These are phyloP conservation scores for Acrobasis repandana DNA, from an alignment of 2,888 invertebrate species.

Conservation along the genomic window DNA sequence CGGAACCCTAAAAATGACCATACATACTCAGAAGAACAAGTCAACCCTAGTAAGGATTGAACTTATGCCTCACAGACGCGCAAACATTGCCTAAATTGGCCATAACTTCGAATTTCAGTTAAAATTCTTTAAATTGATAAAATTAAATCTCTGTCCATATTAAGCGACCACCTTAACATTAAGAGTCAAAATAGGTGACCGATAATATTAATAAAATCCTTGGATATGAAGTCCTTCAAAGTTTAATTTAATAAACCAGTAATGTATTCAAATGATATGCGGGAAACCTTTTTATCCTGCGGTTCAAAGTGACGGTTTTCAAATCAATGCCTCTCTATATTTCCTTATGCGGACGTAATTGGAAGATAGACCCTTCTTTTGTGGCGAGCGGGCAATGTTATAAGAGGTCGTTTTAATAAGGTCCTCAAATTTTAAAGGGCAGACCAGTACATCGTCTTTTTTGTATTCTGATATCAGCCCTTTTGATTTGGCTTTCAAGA, in stretches of 20 bases:
- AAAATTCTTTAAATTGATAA: no score
- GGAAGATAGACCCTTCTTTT: neutral
- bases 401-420: no score
- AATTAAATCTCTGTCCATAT: neutral
- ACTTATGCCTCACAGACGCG: no score
- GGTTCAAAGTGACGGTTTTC: constrained; percentile 5
- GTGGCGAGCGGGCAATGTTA: neutral
- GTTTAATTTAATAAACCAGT: constrained; percentile 10
- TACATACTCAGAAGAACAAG: no score
- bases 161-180: neutral
- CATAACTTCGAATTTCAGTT: no score
- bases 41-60: no score
- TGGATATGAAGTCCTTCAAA: neutral
- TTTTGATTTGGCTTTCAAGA: no score
- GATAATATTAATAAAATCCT: neutral
- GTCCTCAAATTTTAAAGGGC: no score
- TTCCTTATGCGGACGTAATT: constrained; percentile 5
- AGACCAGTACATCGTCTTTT: no score
- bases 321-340: constrained; percentile 9
- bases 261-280: constrained; percentile 20
- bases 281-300: neutral
- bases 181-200: neutral
- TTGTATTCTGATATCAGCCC: no score
- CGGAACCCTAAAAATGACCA: no score
- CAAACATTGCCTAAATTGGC: no score